These are phyloP conservation scores for Marmota monax DNA, from an alignment of 2,113 vertebrate genomes.

Conservation along the genomic window DNA sequence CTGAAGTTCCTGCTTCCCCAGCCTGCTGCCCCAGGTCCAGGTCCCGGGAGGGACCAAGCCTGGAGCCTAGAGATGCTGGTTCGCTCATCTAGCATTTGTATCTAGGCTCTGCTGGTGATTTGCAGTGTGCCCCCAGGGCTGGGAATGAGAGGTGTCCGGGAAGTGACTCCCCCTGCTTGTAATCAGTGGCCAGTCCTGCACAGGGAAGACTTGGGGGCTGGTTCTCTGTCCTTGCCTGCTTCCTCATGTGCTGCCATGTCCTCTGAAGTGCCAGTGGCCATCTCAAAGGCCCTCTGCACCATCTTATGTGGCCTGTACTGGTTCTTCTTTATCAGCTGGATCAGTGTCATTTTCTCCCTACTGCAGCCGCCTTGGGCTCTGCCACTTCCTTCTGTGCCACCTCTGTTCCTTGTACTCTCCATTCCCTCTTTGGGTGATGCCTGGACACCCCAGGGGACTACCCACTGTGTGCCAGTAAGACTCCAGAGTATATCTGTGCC, in stretches of 20 bases:
- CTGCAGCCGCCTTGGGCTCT: neutral
- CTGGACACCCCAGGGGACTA: no score
- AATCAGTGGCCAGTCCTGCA: neutral
- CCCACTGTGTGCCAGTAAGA: neutral
- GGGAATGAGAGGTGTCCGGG: neutral
- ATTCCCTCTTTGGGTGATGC: neutral
- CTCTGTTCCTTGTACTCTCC: neutral
- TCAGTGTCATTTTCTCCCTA: neutral
- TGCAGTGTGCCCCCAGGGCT: neutral
- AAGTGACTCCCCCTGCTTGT: fast-evolving
- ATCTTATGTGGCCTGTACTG: neutral
- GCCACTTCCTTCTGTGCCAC: neutral
- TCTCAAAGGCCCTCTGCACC: neutral
- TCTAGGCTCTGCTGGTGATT: neutral
- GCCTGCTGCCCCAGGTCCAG: no score
- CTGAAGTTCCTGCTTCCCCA: no score
- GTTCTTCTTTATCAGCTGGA: neutral
- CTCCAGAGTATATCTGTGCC: neutral
- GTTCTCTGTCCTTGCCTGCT: neutral
- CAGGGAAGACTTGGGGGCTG: no score
- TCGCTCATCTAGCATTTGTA: fast-evolving
- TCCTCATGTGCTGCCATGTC: neutral
- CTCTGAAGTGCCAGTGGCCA: neutral
- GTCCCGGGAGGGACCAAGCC: neutral
- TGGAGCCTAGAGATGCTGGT: neutral